Evolutionary conservation across 2,888 invertebrate species (phyloP), one percentile per base, ranked within the genome.

Genomic region (Emesis furor): DNA sequence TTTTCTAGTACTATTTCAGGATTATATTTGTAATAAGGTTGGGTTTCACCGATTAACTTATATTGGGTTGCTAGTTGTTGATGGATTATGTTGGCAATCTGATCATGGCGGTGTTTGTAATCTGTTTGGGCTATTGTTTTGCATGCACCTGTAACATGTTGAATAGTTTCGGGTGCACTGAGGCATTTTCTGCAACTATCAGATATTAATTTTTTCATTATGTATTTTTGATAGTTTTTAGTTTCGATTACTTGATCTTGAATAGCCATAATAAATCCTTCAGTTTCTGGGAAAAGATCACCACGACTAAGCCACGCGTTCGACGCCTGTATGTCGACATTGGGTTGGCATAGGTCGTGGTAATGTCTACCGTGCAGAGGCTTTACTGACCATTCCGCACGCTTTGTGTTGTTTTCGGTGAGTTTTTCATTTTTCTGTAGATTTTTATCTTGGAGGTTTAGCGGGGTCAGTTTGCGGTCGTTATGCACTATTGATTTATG

Each of bases 71-170:
- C 83, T 2, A 84, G 76, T 46, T 80, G 7, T 79, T 87, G 83
- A 24, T 83, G 83, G 2, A 86, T 77, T 7, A 82, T 81, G 24
- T 62, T 42, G 1, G 83, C 87, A 2, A 85, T 74, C 30, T 85
- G 83, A 42, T 88, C 78, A 39, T 85, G 84, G 17, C 82, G 62
- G 24, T 87, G 83, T 32, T 77, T 86, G 59, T 88, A 85, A n/a
- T 86, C 86, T 0, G 79, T 81, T 68, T 88, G 81, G 3, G 78
- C 82, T 32, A 83, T 51, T 14, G 73, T 12, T 17, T 76, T 76
- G 65, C 87, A 87, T n/a, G 84, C 79, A 0, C 83, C 69, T 12
- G 85, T 87, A 17, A 86, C 86, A 12, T 86, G 88, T 39, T 86
- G 83, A 4, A 88, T 86, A 2, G 86, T 84, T 83, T 86, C 84